A percentile compares a stretch with the other conserved stretches of the same genome.
These are phyloP conservation scores for Acanthiza pusilla DNA, from an alignment of 2,797 vertebrate genomes.

Conservation along the genomic window DNA sequence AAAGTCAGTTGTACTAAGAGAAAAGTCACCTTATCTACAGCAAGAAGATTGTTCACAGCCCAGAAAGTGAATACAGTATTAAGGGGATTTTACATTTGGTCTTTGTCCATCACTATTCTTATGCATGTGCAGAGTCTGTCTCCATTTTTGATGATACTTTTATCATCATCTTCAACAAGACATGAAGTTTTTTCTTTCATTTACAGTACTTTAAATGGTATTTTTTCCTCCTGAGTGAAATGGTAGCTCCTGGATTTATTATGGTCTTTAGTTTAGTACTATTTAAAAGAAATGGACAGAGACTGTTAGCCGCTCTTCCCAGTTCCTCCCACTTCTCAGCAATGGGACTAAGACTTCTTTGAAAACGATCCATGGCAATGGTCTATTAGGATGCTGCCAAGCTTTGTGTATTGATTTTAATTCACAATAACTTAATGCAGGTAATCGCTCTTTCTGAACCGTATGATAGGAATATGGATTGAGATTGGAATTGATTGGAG, in stretches of 20 bases:
- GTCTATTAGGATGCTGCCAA: background rate
- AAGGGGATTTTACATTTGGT: background rate
- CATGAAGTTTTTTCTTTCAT: background rate
- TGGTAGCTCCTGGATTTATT: background rate
- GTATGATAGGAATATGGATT: background rate
- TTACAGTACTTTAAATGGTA: background rate
- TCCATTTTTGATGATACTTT: background rate
- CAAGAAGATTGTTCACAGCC: background rate
- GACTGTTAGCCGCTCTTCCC: background rate
- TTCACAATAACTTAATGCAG: slow-evolving; percentile 11
- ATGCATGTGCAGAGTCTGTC: background rate
- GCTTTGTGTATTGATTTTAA: slow-evolving; percentile 47
- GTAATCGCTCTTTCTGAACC: slow-evolving; percentile 13
- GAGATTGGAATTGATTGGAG: background rate
- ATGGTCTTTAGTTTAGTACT: background rate
- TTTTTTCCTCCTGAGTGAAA: background rate
- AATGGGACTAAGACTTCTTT: background rate
- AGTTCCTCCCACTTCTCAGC: background rate
- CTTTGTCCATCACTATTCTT: background rate
- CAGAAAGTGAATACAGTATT: background rate
- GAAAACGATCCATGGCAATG: background rate
- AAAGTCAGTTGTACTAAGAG: background rate
- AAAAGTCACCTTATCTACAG: background rate
- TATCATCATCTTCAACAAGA: background rate
- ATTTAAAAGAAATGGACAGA: background rate